Base-by-base conservation (phyloP, 2,888 invertebrate genomes). In the Rotaria magnacalcarata region DNA sequence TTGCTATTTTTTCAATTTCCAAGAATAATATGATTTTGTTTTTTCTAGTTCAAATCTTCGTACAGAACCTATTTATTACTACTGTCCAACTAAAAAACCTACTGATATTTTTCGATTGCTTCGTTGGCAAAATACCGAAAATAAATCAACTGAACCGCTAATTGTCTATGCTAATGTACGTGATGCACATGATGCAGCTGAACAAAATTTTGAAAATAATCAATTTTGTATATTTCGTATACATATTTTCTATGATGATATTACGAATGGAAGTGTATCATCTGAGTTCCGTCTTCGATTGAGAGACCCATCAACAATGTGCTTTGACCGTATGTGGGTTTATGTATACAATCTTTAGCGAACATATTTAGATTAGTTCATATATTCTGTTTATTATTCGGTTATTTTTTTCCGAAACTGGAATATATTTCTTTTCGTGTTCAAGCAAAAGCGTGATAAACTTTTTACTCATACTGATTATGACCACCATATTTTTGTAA, bases 131-230 rank as follows among this genome's bases (percentile, higher is more conserved):
- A 80, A 80, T n/a, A 2, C 14, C 24, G n/a, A 47, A 2, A 43
- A 80, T 11, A 1, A 14, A 21, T 4, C 1, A 47, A 24, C 11
- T 11, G 11, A 47, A 47, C 47, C 80, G 11, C 6, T 80, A 1
- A n/a, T 47, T 19, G 47, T 80, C 3, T 80, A 80, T 47, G 80
- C 80, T n/a, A 80, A 14, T 24, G 11, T 80, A 5, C 43, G 14
- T 4, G 80, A 80, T 14, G 80, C 80, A n/a, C 80, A 80, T 80
- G 47, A 80, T n/a, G 19, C 3, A 21, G 47, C 80, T 41, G 19
- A 43, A 80, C 80, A 80, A 80, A 21, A 80, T n/a, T 80, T 43
- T 80, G 47, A 80, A 43, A 80, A 43, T n/a, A 47, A 80, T 80
- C 80, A 80, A 80, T 47, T 80, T n/a, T 80, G 80, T 47, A 47